Evolutionary conservation across 2,113 vertebrate genomes (phyloP), one percentile per base, ranked within the genome.

Genomic region (Beaufortia kweichowensis): DNA sequence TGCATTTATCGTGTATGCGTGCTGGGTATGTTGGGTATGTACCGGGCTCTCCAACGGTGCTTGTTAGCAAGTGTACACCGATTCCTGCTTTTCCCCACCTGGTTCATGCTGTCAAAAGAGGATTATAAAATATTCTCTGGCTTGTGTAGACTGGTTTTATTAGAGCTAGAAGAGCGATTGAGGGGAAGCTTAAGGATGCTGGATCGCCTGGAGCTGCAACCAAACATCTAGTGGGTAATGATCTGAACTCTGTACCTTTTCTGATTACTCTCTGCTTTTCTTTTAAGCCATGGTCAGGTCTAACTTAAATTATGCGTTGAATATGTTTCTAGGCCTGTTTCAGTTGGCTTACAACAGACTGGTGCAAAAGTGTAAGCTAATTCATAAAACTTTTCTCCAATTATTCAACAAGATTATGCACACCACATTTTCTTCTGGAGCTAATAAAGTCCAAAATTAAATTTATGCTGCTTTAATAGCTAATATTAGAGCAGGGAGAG

Each of bases 51-150:
- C 68, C 39, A 41, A 17, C 62, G 48, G 15, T 43, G 71, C 41
- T 76, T 67, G 81, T 82, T 84, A 82, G 68, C 69, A 57, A 35
- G 63, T 65, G 55, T 73, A 48, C 39, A 29, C 75, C 48, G 35
- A 48, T 64, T 41, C 33, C 17, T 15, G 26, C 59, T 65, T 64
- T 55, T 31, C 39, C 24, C 57, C 77, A 65, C 75, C 26, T 59
- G 64, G 46, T 71, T 59, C 53, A 26, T 48, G 50, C 69, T 80
- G 81, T 72, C 73, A 57, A 53, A 33, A 29, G 64, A 60, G 75
- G 70, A 78, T 83, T 83, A 81, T 83, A 64, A 83, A 83, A 81
- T 75, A 83, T 83, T 83, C 79, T 81, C 82, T 26, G 59, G 41
- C 71, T 78, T 83, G 78, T 78, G 79, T 75, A 78, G 82, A 78